Base-by-base conservation (phyloP, 2,888 invertebrate species). In the Marronus borbonicus region DNA sequence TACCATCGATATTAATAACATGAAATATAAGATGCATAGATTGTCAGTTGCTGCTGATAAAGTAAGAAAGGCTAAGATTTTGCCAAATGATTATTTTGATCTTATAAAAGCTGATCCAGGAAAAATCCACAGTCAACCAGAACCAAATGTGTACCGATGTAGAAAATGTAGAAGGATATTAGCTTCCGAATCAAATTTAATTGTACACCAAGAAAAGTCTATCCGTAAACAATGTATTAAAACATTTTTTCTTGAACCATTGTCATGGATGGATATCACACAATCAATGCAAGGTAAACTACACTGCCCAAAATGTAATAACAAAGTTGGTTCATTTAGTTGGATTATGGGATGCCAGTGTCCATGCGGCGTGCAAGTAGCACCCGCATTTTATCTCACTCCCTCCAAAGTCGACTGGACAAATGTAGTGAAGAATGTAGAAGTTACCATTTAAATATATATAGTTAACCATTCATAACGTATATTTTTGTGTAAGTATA, bases 261-360 rank as follows among this genome's bases (percentile, higher is more conserved):
- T 97, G 85, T 90, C 93, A 12, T 98, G 98, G 97, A 97, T 97
- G 97, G 90, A 91, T 70, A 93, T 94, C 65, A 89, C 92, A 58
- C 92, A 92, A 83, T 91, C 90, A 77, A 90, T 93, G 14, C 93
- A 95, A 85, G 97, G 97, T 55, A 97, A 97, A 88, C 91, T 98
- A 80, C 91, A 93, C 88, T 95, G 97, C 88, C 96, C 97, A 66
- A 95, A 96, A 87, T 97, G 97, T 86, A 90, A 90, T 79, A 92
- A 92, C 80, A 97, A 97, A 89, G 90, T 97, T 80, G 98, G 97
- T 39, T 96, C 95, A 78, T 97, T 95, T 87, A 96, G 95, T 87
- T 97, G 97, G 98, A 92, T 95, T 79, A 94, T 94, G 92, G 96
- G 96, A 76, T 96, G 96, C 84, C 94, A 95, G 84, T 97, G 97